Evolutionary conservation across 2,888 invertebrate species (phyloP).

Genomic region (Drosophila incognita): DNA sequence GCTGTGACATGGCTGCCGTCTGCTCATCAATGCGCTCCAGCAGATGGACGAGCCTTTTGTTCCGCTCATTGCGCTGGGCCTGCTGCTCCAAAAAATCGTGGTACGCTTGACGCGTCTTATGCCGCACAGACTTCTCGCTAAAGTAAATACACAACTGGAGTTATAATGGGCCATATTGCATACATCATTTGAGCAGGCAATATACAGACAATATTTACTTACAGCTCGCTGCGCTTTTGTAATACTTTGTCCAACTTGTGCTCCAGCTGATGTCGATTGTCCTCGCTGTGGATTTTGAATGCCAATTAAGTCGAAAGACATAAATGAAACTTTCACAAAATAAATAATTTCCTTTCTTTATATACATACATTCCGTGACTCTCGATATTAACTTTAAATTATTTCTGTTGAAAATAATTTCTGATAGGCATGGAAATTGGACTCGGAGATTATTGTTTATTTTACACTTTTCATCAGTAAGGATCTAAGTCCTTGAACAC

Average conservation of each 20-base stretch:
- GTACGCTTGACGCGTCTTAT: conserved; percentile 82
- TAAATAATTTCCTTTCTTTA: neutral
- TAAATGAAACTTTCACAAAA: neutral
- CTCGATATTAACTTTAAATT: neutral
- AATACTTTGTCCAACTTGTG: conserved; percentile 86
- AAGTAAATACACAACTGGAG: neutral
- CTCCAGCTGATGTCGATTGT: conserved; percentile 86
- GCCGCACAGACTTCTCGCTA: conserved; percentile 81
- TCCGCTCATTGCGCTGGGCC: conserved; percentile 87
- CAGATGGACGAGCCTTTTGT: conserved; percentile 86
- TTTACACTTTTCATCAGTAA: neutral
- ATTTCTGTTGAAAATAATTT: neutral
- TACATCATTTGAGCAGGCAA: neutral
- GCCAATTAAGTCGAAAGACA: neutral
- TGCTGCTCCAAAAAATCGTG: conserved; percentile 87
- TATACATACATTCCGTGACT: neutral
- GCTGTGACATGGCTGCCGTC: conserved; percentile 86
- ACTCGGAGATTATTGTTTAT: neutral
- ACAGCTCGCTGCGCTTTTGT: conserved; percentile 86
- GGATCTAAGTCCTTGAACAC: neutral
- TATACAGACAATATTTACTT: conserved; percentile 73
- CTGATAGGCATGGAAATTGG: too few relatives aligned
- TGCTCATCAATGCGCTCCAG: conserved; percentile 87
- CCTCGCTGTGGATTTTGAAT: conserved; percentile 84
- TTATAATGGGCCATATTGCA: conserved; percentile 6